Conservation (phyloP, 2,888 invertebrate species). For the Orthosia incerta region DNA sequence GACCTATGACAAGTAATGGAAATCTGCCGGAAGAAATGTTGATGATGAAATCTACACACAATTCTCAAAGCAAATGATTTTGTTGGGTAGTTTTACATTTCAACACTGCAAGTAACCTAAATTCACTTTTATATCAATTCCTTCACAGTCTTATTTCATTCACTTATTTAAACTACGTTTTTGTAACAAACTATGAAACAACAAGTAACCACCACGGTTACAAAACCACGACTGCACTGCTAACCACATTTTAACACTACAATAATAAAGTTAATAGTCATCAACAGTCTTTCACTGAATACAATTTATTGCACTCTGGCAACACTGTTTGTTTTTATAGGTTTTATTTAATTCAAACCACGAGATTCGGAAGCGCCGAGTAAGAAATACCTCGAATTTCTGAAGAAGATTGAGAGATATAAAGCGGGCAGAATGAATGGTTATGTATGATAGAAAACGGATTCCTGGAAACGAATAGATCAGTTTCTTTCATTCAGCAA, state of each 20-base stretch:
- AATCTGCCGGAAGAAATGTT: too few species aligned
- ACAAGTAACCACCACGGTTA: background rate
- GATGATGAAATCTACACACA: too few species aligned
- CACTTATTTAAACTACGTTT: background rate
- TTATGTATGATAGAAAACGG: background rate
- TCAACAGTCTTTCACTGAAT: constrained; percentile 20
- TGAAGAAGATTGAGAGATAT: constrained; percentile 6
- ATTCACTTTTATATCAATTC: background rate
- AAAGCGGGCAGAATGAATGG: background rate
- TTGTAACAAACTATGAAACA: background rate
- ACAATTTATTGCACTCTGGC: constrained; percentile 42
- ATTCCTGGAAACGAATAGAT: background rate
- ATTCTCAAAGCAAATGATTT: too few species aligned
- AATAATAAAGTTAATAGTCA: constrained; percentile 22
- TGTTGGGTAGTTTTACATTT: too few species aligned
- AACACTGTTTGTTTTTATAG: constrained; percentile 42
- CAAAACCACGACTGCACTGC: constrained; percentile 19
- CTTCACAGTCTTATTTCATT: background rate
- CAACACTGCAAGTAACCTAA: background rate
- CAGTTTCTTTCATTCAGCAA: background rate
- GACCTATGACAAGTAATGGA: too few species aligned
- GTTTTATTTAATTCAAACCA: constrained; percentile 44
- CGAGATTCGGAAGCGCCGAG: constrained; percentile 3
- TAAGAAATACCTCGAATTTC: constrained; percentile 11
- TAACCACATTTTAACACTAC: constrained; percentile 40